Percentiles rank a stretch among this genome's conserved stretches.
phyloP scores from a whole-genome alignment of 2,113 vertebrate species.

The Silurus meridionalis region DNA sequence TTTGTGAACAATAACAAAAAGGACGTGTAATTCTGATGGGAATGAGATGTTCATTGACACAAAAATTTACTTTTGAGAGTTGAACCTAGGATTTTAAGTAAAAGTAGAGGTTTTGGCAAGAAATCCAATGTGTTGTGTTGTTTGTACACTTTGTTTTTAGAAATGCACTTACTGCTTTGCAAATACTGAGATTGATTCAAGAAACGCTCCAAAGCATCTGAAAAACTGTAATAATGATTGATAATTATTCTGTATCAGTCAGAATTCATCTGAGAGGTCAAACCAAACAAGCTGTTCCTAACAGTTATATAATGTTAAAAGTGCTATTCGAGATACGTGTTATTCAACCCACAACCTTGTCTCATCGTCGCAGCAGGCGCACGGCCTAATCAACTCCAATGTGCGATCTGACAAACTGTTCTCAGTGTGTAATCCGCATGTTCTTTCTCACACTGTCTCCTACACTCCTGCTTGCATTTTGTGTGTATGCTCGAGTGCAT shows the following conservation, averaged over 20 bases:
- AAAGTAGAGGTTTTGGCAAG: too few species aligned
- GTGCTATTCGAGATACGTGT: conserved; percentile 20
- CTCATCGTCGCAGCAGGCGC: conserved; percentile 19
- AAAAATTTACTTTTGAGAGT: too few species aligned
- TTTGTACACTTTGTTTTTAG: too few species aligned
- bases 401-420: conserved; percentile 34
- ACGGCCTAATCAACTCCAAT: conserved; percentile 13
- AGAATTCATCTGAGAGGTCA: conserved; percentile 6
- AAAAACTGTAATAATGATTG: not conserved
- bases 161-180: too few species aligned
- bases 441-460: conserved; percentile 30
- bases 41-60: too few species aligned
- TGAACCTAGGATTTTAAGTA: too few species aligned
- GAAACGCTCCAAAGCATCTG: too few species aligned
- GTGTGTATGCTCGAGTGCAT: not conserved
- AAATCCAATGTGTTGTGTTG: too few species aligned
- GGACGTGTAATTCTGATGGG: too few species aligned
- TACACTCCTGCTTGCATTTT: conserved; percentile 19
- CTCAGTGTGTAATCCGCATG: conserved; percentile 39
- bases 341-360: conserved; percentile 35
- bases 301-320: conserved; percentile 9
- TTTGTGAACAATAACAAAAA: too few species aligned
- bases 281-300: not conserved
- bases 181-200: too few species aligned
- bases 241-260: not conserved